Percentiles rank a stretch among this genome's conserved stretches.
Evolutionary conservation across 2,797 vertebrate genomes (phyloP).

Genomic region (Cyprinodon diabolis): DNA sequence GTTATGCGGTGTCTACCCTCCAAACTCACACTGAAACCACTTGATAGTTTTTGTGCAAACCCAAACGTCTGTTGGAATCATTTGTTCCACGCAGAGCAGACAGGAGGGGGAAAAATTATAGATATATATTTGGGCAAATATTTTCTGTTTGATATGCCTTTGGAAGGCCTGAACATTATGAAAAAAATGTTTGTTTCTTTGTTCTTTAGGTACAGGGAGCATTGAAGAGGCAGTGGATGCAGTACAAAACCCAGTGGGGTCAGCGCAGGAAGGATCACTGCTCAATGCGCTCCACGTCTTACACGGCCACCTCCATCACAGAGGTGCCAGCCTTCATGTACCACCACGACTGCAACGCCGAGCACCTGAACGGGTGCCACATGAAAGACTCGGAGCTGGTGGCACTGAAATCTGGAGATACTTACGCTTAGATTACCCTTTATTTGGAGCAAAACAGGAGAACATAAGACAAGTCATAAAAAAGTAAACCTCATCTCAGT

Average conservation of each 20-base stretch:
- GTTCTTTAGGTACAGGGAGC: slow-evolving; percentile 87
- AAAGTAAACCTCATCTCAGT: slow-evolving; percentile 24
- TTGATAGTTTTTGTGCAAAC: slow-evolving; percentile 30
- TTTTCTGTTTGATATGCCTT: background rate
- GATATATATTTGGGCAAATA: background rate
- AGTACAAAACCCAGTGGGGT: slow-evolving; percentile 90
- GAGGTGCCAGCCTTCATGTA: slow-evolving; percentile 90
- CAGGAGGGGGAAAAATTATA: background rate
- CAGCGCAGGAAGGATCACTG: slow-evolving; percentile 88
- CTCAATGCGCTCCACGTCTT: slow-evolving; percentile 89
- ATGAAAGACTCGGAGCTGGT: slow-evolving; percentile 84
- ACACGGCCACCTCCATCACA: slow-evolving; percentile 89
- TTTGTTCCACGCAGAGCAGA: slow-evolving; percentile 8
- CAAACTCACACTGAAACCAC: background rate
- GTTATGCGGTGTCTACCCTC: slow-evolving; percentile 23
- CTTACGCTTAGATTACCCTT: slow-evolving; percentile 75
- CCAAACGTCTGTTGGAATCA: slow-evolving; percentile 12
- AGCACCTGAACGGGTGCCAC: slow-evolving; percentile 84
- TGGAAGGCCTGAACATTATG: background rate
- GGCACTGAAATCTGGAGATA: slow-evolving; percentile 85
- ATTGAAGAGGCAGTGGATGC: slow-evolving; percentile 92
- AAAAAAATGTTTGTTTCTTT: slow-evolving; percentile 11
- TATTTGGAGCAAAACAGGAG: background rate
- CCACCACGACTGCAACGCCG: slow-evolving; percentile 84
- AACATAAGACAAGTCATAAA: slow-evolving; percentile 7